phyloP scores from a whole-genome alignment of 2,888 invertebrate species.

The Caenorhabditis angaria region DNA sequence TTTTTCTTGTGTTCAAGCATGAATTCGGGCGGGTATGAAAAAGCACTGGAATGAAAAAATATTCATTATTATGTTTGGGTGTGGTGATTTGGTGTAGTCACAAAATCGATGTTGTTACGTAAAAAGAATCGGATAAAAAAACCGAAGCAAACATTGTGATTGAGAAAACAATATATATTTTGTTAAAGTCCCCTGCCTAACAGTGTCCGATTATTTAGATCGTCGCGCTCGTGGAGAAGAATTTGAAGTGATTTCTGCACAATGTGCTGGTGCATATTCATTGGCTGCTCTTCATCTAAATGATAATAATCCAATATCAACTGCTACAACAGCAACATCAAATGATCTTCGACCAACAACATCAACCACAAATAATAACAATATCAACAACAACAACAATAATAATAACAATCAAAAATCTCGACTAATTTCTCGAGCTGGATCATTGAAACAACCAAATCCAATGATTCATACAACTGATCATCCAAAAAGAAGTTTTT shows the following conservation, averaged over 20 bases:
- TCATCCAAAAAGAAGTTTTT: conserved; percentile 50
- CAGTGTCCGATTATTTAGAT: conserved; percentile 23
- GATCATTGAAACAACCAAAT: conserved; percentile 45
- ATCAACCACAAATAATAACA: neutral
- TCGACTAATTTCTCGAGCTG: conserved; percentile 34
- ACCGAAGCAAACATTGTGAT: neutral
- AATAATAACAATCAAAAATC: too few relatives aligned
- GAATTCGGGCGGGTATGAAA: too few relatives aligned
- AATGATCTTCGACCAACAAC: conserved; percentile 1
- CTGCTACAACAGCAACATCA: neutral
- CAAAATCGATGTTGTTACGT: neutral
- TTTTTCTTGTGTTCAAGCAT: neutral
- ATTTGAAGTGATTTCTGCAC: conserved; percentile 55
- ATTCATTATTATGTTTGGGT: neutral
- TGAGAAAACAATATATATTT: neutral
- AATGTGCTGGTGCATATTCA: conserved; percentile 58
- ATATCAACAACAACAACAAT: neutral
- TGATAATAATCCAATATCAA: conserved; percentile 29
- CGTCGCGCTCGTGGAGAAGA: conserved; percentile 47
- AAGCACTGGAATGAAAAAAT: neutral
- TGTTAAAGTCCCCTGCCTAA: neutral
- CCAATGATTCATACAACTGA: conserved; percentile 57
- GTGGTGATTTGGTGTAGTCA: neutral
- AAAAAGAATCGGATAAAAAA: neutral
- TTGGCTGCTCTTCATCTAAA: conserved; percentile 55